Percentiles rank a stretch among this genome's conserved stretches.
Evolutionary conservation across 2,888 invertebrate genomes (phyloP).

Genomic region (Anagyrus pseudococci): DNA sequence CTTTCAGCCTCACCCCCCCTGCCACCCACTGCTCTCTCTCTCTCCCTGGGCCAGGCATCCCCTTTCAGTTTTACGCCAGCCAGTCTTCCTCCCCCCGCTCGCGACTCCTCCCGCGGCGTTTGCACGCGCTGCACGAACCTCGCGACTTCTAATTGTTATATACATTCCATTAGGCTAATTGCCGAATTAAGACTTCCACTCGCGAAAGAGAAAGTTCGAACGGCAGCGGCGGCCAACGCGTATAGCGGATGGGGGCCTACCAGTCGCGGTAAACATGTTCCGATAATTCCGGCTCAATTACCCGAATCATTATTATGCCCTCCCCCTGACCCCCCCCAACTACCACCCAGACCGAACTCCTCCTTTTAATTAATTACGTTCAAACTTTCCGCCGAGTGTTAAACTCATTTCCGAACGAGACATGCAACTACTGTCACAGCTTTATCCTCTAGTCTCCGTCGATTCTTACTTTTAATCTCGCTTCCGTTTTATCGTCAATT

Average conservation of each 20-base stretch:
- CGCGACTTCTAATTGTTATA: constrained; percentile 61
- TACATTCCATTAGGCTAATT: constrained; percentile 63
- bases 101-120: constrained; percentile 19
- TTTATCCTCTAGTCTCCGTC: too few species aligned
- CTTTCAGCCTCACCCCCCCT: constrained; percentile 35
- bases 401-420: too few species aligned
- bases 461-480: too few species aligned
- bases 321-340: not conserved
- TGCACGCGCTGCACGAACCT: constrained; percentile 39
- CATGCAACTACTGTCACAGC: too few species aligned
- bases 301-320: constrained; percentile 22
- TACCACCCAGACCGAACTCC: not conserved
- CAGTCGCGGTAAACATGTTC: constrained; percentile 35
- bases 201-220: constrained; percentile 36
- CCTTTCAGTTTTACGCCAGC: constrained; percentile 42
- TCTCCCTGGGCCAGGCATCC: too few species aligned
- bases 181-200: constrained; percentile 57
- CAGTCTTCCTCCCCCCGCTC: constrained; percentile 39
- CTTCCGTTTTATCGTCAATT: too few species aligned
- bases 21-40: too few species aligned
- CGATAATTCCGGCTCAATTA: constrained; percentile 32
- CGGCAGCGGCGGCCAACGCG: constrained; percentile 8
- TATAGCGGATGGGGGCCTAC: constrained; percentile 24
- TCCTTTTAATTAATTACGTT: constrained; percentile 2
- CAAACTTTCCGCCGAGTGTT: not conserved